Base-by-base conservation (phyloP, 1,140 invertebrate species). In the Colletes gigas region DNA sequence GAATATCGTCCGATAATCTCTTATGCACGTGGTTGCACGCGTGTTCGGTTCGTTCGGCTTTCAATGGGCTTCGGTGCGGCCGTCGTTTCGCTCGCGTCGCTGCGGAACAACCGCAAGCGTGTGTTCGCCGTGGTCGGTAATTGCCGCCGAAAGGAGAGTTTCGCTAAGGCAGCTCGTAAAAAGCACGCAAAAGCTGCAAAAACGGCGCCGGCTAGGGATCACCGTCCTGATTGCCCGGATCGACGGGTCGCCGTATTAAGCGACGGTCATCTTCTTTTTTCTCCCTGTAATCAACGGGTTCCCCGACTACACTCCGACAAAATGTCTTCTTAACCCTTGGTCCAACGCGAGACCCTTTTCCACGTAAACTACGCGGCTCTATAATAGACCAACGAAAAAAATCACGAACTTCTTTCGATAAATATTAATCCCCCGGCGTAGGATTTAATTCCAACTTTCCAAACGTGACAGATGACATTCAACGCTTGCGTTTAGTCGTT, bases 1-100 rank as follows among this genome's bases (percentile, higher is more conserved):
- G 65, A 65, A 72, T 78, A 78, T 78, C 69, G 76, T 63, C 47
- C 68, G 76, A 78, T 78, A 78, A 78, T 78, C 76, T 78, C 76
- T 59, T 50, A 79, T 79, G 70, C 77, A 79, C 70, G 70, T 47
- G 77, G 77, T 79, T 65, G n/a, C 77, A 73, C 59, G 57, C 69
- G 70, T 65, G 77, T 73, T 79, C 77, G 60, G 59, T 60, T 44
- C 77, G 69, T 65, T 65, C 63, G 30, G 17, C 19, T 76, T 67
- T 76, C 50, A 79, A 79, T 79, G 52, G 60, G 69, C 10, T 15
- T 21, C 47, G 50, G 8, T 7, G 9, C 50, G 9, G 50, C 10
- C 50, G 50, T 50, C 50, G 50, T 67, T 21, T 66, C 30, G 63
- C 30, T 63, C 77, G 60, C 77, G 69, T 54, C 69, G 77, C 77